phyloP scores from a whole-genome alignment of 1,140 invertebrate genomes.

The Eubasilissa regina region DNA sequence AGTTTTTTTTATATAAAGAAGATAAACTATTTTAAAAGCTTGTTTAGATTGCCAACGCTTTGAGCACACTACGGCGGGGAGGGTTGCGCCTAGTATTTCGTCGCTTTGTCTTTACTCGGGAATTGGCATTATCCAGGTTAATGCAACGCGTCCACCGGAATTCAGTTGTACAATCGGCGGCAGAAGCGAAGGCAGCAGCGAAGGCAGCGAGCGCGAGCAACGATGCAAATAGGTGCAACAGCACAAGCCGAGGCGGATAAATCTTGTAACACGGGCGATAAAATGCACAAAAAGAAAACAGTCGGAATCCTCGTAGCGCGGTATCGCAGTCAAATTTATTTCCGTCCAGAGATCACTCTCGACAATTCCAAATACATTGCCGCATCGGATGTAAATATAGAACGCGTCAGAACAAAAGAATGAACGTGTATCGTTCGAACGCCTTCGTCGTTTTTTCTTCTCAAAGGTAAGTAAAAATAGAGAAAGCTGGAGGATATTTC shows the following conservation, averaged over 20 bases:
- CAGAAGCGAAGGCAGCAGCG: no score
- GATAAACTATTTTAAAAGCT: no score
- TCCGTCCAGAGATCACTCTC: slow-evolving; percentile 47
- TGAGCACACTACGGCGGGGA: no score
- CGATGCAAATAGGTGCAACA: slow-evolving; percentile 30
- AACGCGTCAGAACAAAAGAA: slow-evolving; percentile 48
- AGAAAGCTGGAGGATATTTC: slow-evolving; percentile 16
- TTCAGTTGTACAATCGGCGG: slow-evolving; percentile 3
- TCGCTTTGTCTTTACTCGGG: no score
- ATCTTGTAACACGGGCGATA: slow-evolving; percentile 52
- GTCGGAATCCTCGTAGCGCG: slow-evolving; percentile 30
- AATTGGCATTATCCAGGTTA: no score
- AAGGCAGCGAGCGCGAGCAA: slow-evolving; percentile 10
- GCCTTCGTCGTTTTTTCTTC: slow-evolving; percentile 46
- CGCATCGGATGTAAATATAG: slow-evolving; percentile 52
- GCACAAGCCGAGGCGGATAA: slow-evolving; percentile 42
- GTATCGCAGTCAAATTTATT: slow-evolving; percentile 53
- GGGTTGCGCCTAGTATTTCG: no score
- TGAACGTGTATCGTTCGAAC: slow-evolving; percentile 53
- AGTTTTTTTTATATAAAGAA: no score
- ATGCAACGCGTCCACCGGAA: no score
- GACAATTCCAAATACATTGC: slow-evolving; percentile 45
- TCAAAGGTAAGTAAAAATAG: slow-evolving; percentile 44
- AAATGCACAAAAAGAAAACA: slow-evolving; percentile 48
- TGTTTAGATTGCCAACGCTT: no score